These are phyloP conservation scores for Zaprionus gabonicus DNA, from an alignment of 1,140 invertebrate species.

Conservation along the genomic window DNA sequence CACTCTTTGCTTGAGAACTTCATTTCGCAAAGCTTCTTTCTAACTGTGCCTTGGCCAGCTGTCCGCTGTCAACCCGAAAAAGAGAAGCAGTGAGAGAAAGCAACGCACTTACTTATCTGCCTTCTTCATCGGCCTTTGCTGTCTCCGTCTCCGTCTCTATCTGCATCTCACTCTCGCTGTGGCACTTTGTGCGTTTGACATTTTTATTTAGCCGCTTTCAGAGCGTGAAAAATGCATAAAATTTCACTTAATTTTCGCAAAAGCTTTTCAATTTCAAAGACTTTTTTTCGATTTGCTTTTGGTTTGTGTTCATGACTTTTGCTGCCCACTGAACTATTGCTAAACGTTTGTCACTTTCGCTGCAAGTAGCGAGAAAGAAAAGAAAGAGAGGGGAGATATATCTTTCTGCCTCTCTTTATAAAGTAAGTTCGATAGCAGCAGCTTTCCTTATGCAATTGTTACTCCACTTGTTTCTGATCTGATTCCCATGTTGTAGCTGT, in stretches of 20 bases:
- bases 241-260: slow-evolving; percentile 80
- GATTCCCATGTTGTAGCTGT: slow-evolving; percentile 14
- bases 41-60: slow-evolving; percentile 61
- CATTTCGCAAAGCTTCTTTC: slow-evolving; percentile 31
- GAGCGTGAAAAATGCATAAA: slow-evolving; percentile 83
- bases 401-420: slow-evolving; percentile 1
- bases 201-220: slow-evolving; percentile 82
- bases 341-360: slow-evolving; percentile 67
- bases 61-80: slow-evolving; percentile 63
- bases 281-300: slow-evolving; percentile 6
- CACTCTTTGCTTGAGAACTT: slow-evolving; percentile 39
- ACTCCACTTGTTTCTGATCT: not conserved
- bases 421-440: slow-evolving; percentile 54
- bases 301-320: slow-evolving; percentile 58
- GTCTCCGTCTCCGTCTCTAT: not conserved
- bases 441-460: slow-evolving; percentile 25
- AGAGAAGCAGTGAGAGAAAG: slow-evolving; percentile 44
- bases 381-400: not conserved
- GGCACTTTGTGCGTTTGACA: slow-evolving; percentile 73
- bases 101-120: slow-evolving; percentile 71
- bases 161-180: not conserved
- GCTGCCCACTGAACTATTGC: slow-evolving; percentile 63
- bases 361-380: not conserved
- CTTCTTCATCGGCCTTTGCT: slow-evolving; percentile 53
- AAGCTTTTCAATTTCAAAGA: slow-evolving; percentile 63